Evolutionary conservation across 2,888 invertebrate species (phyloP), one percentile per base, ranked within the genome.

Genomic region (Lasioglossum oenotherae): DNA sequence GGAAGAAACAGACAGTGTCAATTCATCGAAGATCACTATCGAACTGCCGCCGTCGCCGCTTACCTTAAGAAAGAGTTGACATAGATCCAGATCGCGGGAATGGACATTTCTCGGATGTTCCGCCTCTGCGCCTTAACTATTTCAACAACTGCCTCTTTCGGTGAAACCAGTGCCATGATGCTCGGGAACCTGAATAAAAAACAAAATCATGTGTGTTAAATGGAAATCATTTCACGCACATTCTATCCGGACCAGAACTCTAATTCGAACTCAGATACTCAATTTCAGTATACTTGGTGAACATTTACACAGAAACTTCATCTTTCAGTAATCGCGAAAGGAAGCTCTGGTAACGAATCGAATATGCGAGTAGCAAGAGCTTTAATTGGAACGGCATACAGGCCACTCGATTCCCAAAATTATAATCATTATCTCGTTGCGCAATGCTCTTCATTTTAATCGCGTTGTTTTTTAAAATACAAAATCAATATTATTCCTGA

Each of bases 51-150:
- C 10, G 49, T 27, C 23, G 4, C 4, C 6, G 5, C 14, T 4
- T 89, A 95, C 95, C 95, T 95, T 6, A 94, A 53, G 35, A 93
- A 23, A 78, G 96, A 95, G 91, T 97, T 97, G 41, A 97, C 88
- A 80, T 96, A 95, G 80, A 96, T 94, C 85, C 96, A 96, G 14
- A 96, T 96, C 86, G 96, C 95, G 0, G 98, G 98, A 74, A 98
- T 96, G 49, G 97, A 96, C 23, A 96, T 95, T 94, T 97, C 97
- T 67, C 90, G 89, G 79, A 96, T 94, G 77, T 97, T 96, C 88
- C 96, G 96, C 82, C 97, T 95, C 89, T 98, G 97, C 0, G 98
- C 97, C 77, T 95, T 95, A 77, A 98, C 96, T 92, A 98, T 97
- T 87, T 96, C 95, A 78, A 96, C 95, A 0, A 97, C 97, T 0